Evolutionary conservation across 2,888 invertebrate species (phyloP), one percentile per base, ranked within the genome.

Genomic region (Adineta ricciae): DNA sequence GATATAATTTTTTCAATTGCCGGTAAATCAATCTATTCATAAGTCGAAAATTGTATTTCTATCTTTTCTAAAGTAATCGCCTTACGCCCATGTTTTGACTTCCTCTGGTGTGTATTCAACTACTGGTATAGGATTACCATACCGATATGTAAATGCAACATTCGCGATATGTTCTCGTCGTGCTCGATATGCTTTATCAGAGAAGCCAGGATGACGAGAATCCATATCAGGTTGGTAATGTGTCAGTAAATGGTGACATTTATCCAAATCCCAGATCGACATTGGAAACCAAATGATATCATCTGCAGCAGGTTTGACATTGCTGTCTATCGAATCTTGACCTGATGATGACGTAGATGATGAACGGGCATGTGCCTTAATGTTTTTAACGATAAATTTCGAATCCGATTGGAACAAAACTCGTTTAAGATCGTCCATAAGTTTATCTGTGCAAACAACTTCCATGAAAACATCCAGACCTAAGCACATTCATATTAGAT

Each of bases 71-170:
- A 32, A 9, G 32, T 16, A 54, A 38, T n/a, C n/a, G n/a, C n/a
- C n/a, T 92, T 94, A 93, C 92, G 96, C 41, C 97, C 97, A 99
- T 56, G 97, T 97, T 87, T 94, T 93, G 89, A 95, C 94, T 92
- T 98, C 98, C 73, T 94, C 93, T 87, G 94, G 94, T 82, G 93
- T 94, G 92, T 99, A 99, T 21, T 93, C 92, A 87, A 97, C 95
- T 89, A 91, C 92, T 11, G 97, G 97, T 89, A 99, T 96, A 84
- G 93, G 92, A 89, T 97, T 95, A 50, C 96, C 97, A 89, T 90
- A 88, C 88, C 88, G 89, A 87, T 90, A 91, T 27, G 88, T 87
- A 84, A 90, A 90, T 4, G 92, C 92, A n/a, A 91, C 89, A 73
- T 90, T 88, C 27, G 91, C 91, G 52, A 92, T 90, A 83, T 89